Evolutionary conservation across 2,888 invertebrate species (phyloP), one percentile per base, ranked within the genome.

Genomic region (Phragmatobia fuliginosa): DNA sequence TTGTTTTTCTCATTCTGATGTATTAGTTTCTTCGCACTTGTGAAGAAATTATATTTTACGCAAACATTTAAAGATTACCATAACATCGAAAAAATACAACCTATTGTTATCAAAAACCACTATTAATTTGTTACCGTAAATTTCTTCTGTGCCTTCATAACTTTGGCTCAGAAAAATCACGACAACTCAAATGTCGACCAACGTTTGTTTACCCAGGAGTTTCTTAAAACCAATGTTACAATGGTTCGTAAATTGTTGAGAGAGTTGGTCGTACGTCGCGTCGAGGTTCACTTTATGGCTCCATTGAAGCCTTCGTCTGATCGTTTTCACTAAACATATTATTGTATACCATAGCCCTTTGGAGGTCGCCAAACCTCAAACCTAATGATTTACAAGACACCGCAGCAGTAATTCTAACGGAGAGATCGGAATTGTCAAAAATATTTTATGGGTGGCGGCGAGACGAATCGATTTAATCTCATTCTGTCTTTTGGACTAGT

Each of bases 391-490:
- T 93, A 92, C 87, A 85, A 70, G 89, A 88, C 87, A 88, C 84
- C 81, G 74, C 81, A 77, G 82, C 78, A 86, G 85, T 91, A 92
- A 90, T 91, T 92, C 91, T 93, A 92, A 90, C 85, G 82, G 83
- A 82, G 84, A 80, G 81, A 71, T 77, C 78, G 87, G 87, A 90
- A 92, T 90, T 92, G 91, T 88, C 93, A 89, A 92, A 87, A 92
- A 92, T 93, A 90, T 88, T 92, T 94, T 93, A 94, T 90, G 92
- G 84, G 82, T 80, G 81, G 80, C 85, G 83, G 86, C 85, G 88
- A 87, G 90, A 78, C 94, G 90, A 94, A 94, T 94, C 91, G 90
- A 87, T 91, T 92, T 90, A 88, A 90, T 92, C 87, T 89, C 89
- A 88, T 92, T 90, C 87, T 87, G 89, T 89, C 76, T 78, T 81